Evolutionary conservation across 2,113 vertebrate species (phyloP).

Genomic region (Dipodomys ordii): DNA sequence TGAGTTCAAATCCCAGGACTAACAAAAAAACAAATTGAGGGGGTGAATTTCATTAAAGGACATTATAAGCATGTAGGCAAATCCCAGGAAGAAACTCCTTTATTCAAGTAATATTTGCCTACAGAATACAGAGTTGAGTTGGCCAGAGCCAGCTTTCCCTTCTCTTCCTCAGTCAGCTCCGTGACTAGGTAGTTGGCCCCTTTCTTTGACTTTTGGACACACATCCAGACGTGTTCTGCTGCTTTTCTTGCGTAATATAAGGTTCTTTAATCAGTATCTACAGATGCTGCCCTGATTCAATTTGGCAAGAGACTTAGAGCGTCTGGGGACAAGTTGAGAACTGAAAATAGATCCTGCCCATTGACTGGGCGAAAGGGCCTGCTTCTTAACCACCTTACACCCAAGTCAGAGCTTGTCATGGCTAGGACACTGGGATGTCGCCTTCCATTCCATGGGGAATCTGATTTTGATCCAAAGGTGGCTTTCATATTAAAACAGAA

Average conservation of each 20-base stretch:
- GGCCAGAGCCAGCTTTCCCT: background rate
- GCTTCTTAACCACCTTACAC: conserved; percentile 43
- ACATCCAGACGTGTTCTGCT: conserved; percentile 20
- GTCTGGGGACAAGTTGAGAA: conserved; percentile 65
- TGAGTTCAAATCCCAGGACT: too few relatives aligned
- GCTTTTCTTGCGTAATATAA: conserved; percentile 50
- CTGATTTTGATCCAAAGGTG: conserved; percentile 71
- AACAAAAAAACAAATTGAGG: too few relatives aligned
- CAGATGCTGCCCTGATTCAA: conserved; percentile 53
- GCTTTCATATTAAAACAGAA: conserved; percentile 65
- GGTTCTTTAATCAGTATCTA: conserved; percentile 26
- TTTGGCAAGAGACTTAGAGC: conserved; percentile 63
- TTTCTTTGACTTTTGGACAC: conserved; percentile 11
- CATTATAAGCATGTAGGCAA: too few relatives aligned
- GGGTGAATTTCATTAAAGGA: too few relatives aligned
- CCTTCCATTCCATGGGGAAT: conserved; percentile 24
- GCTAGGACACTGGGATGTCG: background rate
- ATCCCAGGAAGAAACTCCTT: too few relatives aligned
- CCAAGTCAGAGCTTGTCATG: conserved; percentile 36
- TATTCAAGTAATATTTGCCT: background rate
- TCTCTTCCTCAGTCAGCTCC: conserved; percentile 41
- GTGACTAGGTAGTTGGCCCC: background rate
- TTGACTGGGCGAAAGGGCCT: conserved; percentile 52
- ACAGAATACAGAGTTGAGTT: background rate
- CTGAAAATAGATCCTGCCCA: conserved; percentile 65